Base-by-base conservation (phyloP, 2,888 invertebrate genomes). In the Noctua fimbriata region DNA sequence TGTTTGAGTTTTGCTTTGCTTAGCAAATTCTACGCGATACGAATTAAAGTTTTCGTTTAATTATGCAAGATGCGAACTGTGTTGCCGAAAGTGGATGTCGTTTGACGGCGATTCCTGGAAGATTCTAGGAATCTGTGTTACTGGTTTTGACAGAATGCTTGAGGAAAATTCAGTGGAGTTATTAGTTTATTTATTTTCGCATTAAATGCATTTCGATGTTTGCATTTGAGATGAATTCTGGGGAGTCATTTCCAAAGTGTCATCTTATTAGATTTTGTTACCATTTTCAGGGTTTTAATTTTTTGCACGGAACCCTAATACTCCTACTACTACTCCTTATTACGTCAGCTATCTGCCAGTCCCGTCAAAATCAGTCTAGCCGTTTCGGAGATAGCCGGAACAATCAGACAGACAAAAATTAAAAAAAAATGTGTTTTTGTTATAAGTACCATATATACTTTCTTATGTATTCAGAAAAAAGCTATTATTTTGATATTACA, bases 1-100 rank as follows among this genome's bases (percentile, higher is more conserved):
- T 89, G 81, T 89, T 89, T 87, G 87, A 88, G 90, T 89, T 88
- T 84, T 78, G 70, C 78, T 89, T 86, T 83, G 78, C 81, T 87
- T 82, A 73, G 77, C 65, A 66, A 77, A 79, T 83, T 81, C 83
- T 77, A 76, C 79, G 84, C 70, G 80, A 77, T 18, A 65, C 70
- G 72, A 88, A 89, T 88, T 85, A 83, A 88, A 85, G 83, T 81
- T 87, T 80, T 55, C 66, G 52, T 73, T 78, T 85, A 85, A 87
- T 87, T 89, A 86, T 88, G 82, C 86, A 87, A 87, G 84, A 84
- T 79, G 78, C 79, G 47, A 85, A 78, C 71, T 80, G 73, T 69
- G 14, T 67, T 75, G 55, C 49, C 28, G 55, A 81, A 44, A 69
- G 32, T n/a, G 21, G 69, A 73, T 69, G 78, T 65, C 73, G 66